Evolutionary conservation across 1,140 invertebrate species (phyloP).

Genomic region (Camponotus floridanus): DNA sequence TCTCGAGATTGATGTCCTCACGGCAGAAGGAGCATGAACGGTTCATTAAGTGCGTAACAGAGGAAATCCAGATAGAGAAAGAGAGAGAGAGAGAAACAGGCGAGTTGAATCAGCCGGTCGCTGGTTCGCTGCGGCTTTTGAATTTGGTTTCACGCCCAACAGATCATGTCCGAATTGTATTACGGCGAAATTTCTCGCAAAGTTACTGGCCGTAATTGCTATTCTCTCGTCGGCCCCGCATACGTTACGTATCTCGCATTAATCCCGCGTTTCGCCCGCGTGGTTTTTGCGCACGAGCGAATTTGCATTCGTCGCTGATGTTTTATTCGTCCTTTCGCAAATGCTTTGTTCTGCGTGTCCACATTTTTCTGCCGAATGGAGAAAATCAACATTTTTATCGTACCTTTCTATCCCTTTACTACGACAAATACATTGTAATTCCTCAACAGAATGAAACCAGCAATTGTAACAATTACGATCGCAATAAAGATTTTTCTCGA

Average conservation of each 20-base stretch:
- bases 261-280: conserved; percentile 52
- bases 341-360: not conserved
- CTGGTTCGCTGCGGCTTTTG: conserved; percentile 39
- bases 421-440: not conserved
- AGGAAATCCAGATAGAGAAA: conserved; percentile 21
- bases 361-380: conserved; percentile 18
- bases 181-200: conserved; percentile 51
- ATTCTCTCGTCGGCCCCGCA: conserved; percentile 47
- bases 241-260: conserved; percentile 29
- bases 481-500: not conserved
- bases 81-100: no score
- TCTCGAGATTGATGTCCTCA: conserved; percentile 1
- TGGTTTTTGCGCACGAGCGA: conserved; percentile 39
- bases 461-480: conserved; percentile 6
- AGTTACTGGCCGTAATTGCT: conserved; percentile 56
- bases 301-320: conserved; percentile 34
- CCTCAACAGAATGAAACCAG: not conserved
- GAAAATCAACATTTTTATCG: conserved; percentile 13
- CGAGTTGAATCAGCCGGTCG: not conserved
- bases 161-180: conserved; percentile 56
- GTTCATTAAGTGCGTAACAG: conserved; percentile 60
- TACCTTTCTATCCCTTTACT: conserved; percentile 8
- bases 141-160: conserved; percentile 62
- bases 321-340: conserved; percentile 32
- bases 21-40: conserved; percentile 12